Conservation (phyloP, 2,797 vertebrate species). For the Gymnoscopelus braueri region DNA sequence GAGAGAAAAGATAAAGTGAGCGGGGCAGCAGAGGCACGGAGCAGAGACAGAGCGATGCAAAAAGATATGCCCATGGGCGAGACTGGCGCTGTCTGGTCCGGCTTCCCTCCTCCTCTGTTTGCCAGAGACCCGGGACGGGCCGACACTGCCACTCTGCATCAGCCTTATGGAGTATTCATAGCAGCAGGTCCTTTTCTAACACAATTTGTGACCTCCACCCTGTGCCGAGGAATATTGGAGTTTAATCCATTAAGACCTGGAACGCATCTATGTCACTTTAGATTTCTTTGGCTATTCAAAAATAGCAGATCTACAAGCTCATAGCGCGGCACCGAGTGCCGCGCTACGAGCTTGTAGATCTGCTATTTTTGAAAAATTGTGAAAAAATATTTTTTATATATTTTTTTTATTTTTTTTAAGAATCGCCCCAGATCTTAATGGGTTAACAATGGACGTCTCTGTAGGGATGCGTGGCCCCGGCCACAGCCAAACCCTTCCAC, state of each 20-base stretch:
- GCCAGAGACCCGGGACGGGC: constrained; percentile 76
- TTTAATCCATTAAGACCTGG: constrained; percentile 54
- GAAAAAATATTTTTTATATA: no score
- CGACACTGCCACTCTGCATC: constrained; percentile 80
- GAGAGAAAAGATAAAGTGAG: constrained; percentile 42
- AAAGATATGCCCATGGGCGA: constrained; percentile 67
- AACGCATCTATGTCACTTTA: no score
- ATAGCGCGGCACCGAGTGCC: no score
- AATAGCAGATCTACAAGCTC: no score
- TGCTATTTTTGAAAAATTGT: no score
- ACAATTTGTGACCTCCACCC: constrained; percentile 90
- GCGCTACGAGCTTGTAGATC: no score
- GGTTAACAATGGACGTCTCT: constrained; percentile 86
- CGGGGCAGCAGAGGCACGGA: constrained; percentile 22
- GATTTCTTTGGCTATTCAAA: no score
- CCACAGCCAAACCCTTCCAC: constrained; percentile 64
- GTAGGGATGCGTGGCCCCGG: constrained; percentile 79
- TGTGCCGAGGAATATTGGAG: constrained; percentile 86
- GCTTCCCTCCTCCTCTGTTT: constrained; percentile 70
- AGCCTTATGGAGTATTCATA: constrained; percentile 87
- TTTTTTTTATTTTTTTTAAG: no score
- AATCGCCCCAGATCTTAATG: no score
- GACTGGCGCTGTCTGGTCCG: constrained; percentile 72
- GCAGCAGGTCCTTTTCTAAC: constrained; percentile 82
- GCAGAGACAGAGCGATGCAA: constrained; percentile 13